Evolutionary conservation across 2,888 invertebrate genomes (phyloP).

Genomic region (Mimumesa dahlbomi): DNA sequence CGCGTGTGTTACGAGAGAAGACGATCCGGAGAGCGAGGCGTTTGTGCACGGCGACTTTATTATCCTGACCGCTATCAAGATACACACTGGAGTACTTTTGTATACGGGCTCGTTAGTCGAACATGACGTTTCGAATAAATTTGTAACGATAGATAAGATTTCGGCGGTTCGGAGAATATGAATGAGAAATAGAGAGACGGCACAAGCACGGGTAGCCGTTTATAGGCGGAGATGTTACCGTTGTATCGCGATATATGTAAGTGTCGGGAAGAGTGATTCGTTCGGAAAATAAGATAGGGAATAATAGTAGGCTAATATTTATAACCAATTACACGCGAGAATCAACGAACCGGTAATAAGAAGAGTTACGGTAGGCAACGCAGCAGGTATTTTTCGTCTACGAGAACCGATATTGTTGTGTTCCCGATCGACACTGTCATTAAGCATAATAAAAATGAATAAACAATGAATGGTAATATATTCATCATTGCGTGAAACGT

Average conservation of each 20-base stretch:
- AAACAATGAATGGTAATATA: slow-evolving; percentile 31
- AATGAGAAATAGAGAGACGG: neutral
- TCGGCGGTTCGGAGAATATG: neutral
- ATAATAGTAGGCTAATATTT: too few species aligned
- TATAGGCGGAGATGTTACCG: slow-evolving; percentile 9
- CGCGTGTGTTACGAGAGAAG: slow-evolving; percentile 47
- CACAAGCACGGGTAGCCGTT: neutral
- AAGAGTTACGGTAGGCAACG: neutral
- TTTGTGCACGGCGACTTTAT: slow-evolving; percentile 41
- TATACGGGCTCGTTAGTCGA: slow-evolving; percentile 24
- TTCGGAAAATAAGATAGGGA: too few species aligned
- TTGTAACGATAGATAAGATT: slow-evolving; percentile 17
- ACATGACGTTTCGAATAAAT: slow-evolving; percentile 17
- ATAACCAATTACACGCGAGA: too few species aligned
- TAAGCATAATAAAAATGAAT: slow-evolving; percentile 44
- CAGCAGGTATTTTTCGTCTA: neutral
- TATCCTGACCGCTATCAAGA: slow-evolving; percentile 27
- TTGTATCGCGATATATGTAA: too few species aligned
- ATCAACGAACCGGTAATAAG: neutral
- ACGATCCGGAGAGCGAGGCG: slow-evolving; percentile 1
- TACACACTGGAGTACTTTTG: slow-evolving; percentile 14
- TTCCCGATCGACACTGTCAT: slow-evolving; percentile 26
- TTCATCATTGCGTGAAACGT: slow-evolving; percentile 1
- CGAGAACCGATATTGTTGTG: neutral
- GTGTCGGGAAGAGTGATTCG: too few species aligned